Conservation (phyloP, 2,113 vertebrate genomes). For the Podarcis raffonei region DNA sequence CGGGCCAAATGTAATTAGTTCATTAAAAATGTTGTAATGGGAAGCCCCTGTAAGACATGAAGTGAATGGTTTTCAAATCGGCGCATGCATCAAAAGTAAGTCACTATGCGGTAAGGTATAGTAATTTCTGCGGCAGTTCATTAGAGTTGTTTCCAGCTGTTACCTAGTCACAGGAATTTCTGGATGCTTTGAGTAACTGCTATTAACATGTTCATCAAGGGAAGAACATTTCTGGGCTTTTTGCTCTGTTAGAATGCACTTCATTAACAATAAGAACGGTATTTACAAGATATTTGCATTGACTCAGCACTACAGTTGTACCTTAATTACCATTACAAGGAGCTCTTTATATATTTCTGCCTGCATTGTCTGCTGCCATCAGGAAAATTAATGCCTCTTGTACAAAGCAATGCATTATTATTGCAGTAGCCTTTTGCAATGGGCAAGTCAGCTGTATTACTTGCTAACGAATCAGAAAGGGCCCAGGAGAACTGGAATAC, state of each 20-base stretch:
- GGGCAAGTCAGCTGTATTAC: slow-evolving; percentile 2
- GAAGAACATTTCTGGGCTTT: background rate
- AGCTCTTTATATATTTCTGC: slow-evolving; percentile 30
- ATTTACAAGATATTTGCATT: slow-evolving; percentile 17
- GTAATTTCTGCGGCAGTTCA: slow-evolving; percentile 11
- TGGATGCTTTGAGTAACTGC: background rate
- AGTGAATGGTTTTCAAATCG: background rate
- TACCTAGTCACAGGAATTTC: background rate
- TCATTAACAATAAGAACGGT: slow-evolving; percentile 3
- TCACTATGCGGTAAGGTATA: background rate
- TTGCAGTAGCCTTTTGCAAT: background rate
- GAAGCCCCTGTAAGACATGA: background rate
- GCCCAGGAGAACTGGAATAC: background rate
- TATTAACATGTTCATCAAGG: slow-evolving; percentile 13
- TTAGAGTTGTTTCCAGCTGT: background rate
- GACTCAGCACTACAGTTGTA: slow-evolving; percentile 1
- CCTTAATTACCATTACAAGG: slow-evolving; percentile 34
- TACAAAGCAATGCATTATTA: slow-evolving; percentile 27
- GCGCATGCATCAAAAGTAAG: background rate
- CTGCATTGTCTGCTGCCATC: slow-evolving; percentile 16
- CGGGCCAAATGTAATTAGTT: background rate
- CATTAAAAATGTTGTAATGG: background rate
- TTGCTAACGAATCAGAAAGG: slow-evolving; percentile 11
- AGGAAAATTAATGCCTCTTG: slow-evolving; percentile 48
- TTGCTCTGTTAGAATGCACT: slow-evolving; percentile 7